Evolutionary conservation across 2,113 vertebrate species (phyloP), one percentile per base, ranked within the genome.

Genomic region (Mormyrus iriodes): DNA sequence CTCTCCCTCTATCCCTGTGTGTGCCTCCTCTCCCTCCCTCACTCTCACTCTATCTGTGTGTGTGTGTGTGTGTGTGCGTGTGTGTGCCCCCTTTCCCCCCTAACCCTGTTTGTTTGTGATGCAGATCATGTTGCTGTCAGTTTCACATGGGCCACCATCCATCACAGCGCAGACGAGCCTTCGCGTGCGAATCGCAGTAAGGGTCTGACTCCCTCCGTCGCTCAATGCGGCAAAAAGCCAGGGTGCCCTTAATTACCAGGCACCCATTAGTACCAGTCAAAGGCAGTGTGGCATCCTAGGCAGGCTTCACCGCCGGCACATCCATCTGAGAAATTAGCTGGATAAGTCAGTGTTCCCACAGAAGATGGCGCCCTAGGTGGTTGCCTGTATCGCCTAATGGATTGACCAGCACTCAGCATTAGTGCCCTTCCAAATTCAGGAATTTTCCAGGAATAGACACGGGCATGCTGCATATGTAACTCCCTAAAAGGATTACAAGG

Each of bases 121-220:
- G 87, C 61, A 88, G 48, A 79, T 88, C 44, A 76, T 35, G 19
- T 35, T 35, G 4, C n/a, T 52, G 87, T 79, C 87, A 79, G 44
- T 46, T 35, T 88, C 65, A n/a, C n/a, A 15, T 46, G 4, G 87
- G 48, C n/a, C 7, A 13, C 65, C n/a, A 88, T 88, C 87, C 87
- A 51, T 88, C 65, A 88, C 17, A 31, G 44, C 82, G 44, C 73
- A 42, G 73, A 79, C 15, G 9, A 13, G 46, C 39, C 24, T 4
- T 24, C 44, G 8, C 49, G 42, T 49, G 24, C 6, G 21, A 49
- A 42, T 79, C 1, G 15, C 73, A 31, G 61, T 42, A 39, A 42
- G 73, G 35, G 13, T 39, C 31, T 1, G 35, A 35, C 69, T 76
- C 15, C 35, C 4, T 19, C 69, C 21, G 4, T 39, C 31, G 31